Evolutionary conservation across 2,888 invertebrate species (phyloP).

Genomic region (Conus canariensis): DNA sequence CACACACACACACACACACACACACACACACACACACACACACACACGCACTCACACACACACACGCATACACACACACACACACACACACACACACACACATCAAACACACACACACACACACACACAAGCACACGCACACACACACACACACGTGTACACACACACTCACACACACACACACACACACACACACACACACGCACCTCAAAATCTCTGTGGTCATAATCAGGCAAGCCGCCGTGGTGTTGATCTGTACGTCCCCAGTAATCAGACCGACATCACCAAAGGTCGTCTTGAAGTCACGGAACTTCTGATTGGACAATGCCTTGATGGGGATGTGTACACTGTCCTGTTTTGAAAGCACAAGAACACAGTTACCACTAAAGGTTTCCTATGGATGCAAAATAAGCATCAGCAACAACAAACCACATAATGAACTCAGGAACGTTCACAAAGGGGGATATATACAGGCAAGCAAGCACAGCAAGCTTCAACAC

Average conservation of each 20-base stretch:
- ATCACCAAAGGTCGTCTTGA: constrained; percentile 88
- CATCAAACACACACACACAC: not conserved
- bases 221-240: constrained; percentile 98
- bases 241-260: constrained; percentile 95
- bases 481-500: no score
- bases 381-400: not conserved
- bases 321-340: constrained; percentile 98
- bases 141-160: constrained; percentile 1
- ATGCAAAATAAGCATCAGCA: not conserved
- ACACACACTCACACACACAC: not conserved
- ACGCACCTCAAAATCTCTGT: constrained; percentile 93
- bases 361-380: not conserved
- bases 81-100: not conserved
- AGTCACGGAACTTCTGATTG: constrained; percentile 99
- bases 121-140: not conserved
- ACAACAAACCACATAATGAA: no score
- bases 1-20: not conserved
- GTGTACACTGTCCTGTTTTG: constrained; percentile 87
- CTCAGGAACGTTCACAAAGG: no score
- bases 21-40: constrained; percentile 1
- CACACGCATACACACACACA: not conserved
- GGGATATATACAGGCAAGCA: no score
- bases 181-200: not conserved
- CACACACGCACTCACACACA: not conserved
- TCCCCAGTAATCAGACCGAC: constrained; percentile 82